A percentile compares a stretch with the other conserved stretches of the same genome.
Evolutionary conservation across 2,888 invertebrate genomes (phyloP).

Genomic region (Scrobipalpa costella): DNA sequence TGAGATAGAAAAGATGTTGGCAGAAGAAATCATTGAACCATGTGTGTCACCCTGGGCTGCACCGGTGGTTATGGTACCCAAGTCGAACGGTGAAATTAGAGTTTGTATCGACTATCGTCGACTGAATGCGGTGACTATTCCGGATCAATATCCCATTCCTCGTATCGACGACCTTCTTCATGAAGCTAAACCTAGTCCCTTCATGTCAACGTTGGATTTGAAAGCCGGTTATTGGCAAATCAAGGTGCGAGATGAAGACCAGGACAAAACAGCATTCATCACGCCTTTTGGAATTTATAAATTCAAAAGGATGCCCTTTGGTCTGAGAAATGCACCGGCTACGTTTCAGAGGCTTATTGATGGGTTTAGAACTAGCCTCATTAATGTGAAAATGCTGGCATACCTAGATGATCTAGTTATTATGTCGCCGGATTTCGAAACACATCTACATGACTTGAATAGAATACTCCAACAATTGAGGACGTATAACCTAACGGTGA

Average conservation of each 20-base stretch:
- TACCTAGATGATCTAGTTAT: conserved; percentile 42
- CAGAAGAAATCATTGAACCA: conserved; percentile 47
- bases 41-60: conserved; percentile 46
- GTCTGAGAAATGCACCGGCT: conserved; percentile 38
- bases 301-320: conserved; percentile 49
- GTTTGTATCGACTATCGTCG: conserved; percentile 51
- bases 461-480: conserved; percentile 35
- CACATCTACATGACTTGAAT: conserved; percentile 35
- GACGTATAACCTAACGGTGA: conserved; percentile 34
- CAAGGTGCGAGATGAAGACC: conserved; percentile 39
- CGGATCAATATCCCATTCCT: conserved; percentile 49
- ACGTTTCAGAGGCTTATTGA: conserved; percentile 39
- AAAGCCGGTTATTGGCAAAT: conserved; percentile 42
- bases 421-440: conserved; percentile 35
- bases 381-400: conserved; percentile 30
- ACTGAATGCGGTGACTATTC: conserved; percentile 30
- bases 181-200: conserved; percentile 40
- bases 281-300: conserved; percentile 47
- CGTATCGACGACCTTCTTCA: conserved; percentile 51
- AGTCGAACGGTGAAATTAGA: conserved; percentile 42
- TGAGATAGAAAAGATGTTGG: conserved; percentile 45
- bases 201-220: conserved; percentile 42
- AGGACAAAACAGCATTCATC: conserved; percentile 46
- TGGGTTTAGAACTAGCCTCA: conserved; percentile 28
- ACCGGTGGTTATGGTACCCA: conserved; percentile 51